Percentiles rank a stretch among this genome's conserved stretches.
phyloP scores from a whole-genome alignment of 2,888 invertebrate genomes.

The Alcis repandata region DNA sequence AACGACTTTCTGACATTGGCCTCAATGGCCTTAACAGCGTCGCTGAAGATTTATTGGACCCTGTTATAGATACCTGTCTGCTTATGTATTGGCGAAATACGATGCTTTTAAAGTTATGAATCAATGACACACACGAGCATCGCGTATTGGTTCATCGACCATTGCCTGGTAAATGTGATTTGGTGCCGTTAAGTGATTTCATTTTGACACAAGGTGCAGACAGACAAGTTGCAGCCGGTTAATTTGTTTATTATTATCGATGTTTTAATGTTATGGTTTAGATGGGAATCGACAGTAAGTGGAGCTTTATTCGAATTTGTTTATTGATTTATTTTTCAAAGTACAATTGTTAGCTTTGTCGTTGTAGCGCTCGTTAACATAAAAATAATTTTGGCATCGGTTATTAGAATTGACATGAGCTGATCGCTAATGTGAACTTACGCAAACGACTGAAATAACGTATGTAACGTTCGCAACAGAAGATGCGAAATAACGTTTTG shows the following conservation, averaged over 20 bases:
- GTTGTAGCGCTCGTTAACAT: slow-evolving; percentile 4
- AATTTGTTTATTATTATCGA: slow-evolving; percentile 5
- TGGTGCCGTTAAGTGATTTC: slow-evolving; percentile 1
- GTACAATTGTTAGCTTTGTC: not conserved
- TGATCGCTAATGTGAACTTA: slow-evolving; percentile 31
- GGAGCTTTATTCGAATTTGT: not conserved
- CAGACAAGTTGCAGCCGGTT: not conserved
- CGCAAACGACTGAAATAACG: slow-evolving; percentile 30
- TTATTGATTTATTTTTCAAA: not conserved
- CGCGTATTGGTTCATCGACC: not conserved
- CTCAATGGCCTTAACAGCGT: slow-evolving; percentile 39
- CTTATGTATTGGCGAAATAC: slow-evolving; percentile 20
- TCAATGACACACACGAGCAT: slow-evolving; percentile 12
- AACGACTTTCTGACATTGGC: slow-evolving; percentile 48
- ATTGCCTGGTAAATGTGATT: slow-evolving; percentile 4
- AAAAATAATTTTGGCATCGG: slow-evolving; percentile 27
- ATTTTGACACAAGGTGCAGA: slow-evolving; percentile 2
- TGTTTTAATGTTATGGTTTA: not conserved
- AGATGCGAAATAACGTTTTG: not conserved
- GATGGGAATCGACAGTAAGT: not conserved
- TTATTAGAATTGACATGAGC: slow-evolving; percentile 29
- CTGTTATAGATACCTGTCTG: slow-evolving; percentile 18
- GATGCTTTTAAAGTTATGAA: slow-evolving; percentile 10
- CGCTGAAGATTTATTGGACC: slow-evolving; percentile 36
- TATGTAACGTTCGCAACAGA: slow-evolving; percentile 13